These are phyloP conservation scores for Rhysida immarginata DNA, from an alignment of 1,140 invertebrate species.

Conservation along the genomic window DNA sequence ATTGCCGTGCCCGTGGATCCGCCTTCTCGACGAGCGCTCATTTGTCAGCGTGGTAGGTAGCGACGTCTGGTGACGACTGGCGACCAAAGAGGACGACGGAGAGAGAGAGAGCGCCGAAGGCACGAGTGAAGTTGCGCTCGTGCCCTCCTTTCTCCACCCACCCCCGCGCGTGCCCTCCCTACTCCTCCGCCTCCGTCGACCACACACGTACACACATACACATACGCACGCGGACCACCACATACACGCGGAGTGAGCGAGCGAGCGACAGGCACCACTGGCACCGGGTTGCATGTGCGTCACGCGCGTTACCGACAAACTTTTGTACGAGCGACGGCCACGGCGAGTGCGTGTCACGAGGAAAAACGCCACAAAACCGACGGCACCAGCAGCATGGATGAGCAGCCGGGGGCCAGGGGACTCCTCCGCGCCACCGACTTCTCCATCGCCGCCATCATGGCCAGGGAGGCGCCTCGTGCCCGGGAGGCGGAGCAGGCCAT, in stretches of 20 bases:
- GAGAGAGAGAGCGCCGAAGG: no score
- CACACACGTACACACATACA: no score
- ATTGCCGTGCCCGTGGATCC: no score
- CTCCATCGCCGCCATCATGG: constrained; percentile 23
- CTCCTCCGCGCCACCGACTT: constrained; percentile 19
- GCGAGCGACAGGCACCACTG: background rate
- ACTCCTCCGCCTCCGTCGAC: no score
- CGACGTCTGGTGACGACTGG: no score
- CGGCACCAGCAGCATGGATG: background rate
- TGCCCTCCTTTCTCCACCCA: no score
- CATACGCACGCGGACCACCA: no score
- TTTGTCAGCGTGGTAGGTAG: no score
- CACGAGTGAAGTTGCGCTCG: no score
- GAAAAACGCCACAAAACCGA: background rate
- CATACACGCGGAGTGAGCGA: background rate
- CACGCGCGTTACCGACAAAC: background rate
- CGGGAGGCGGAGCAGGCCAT: background rate
- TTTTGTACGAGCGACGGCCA: background rate
- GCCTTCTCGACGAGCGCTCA: no score
- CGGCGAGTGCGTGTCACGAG: background rate
- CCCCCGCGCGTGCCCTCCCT: no score
- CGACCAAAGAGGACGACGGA: no score
- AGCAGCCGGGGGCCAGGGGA: background rate
- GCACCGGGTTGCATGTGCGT: background rate
- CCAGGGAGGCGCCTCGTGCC: constrained; percentile 3